Base-by-base conservation (phyloP, 2,797 vertebrate genomes). In the Phoeniculus purpureus region DNA sequence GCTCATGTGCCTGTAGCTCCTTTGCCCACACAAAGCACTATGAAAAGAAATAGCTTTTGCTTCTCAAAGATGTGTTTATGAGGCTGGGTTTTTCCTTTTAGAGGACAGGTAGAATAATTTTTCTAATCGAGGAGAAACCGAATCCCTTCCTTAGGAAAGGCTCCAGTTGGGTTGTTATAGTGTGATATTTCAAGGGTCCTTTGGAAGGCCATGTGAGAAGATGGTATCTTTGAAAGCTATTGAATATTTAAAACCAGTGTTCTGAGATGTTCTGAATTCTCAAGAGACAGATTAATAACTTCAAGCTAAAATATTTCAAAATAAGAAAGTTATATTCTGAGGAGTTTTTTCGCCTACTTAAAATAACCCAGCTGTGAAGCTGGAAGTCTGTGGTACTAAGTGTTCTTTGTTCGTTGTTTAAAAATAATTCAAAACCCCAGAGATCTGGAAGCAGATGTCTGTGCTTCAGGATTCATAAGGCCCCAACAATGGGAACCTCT, bases 401-500 rank as follows among this genome's bases (percentile, higher is more conserved):
- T 87, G 94, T 95, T 95, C 93, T 96, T 95, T 94, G 93, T 96
- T 96, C 90, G 66, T 90, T 72, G 78, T 85, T 89, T 93, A 92
- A 95, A 95, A 95, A 95, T 91, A 91, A 87, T 94, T 89, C 45
- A 62, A 31, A 87, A 47, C 94, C 90, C 90, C 62, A 40, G 94
- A 94, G 94, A 85, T 89, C 34, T 80, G 91, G 94, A 89, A 95
- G 94, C 90, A 96, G 91, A 87, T 95, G 94, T 95, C 88, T 94
- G 34, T 76, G 68, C 87, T 93, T 87, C 65, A 71, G 81, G 87
- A 89, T 84, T 93, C 61, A 47, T 13, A 71, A 81, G 81, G 55
- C 84, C 61, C 59, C 70, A 68, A 85, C 74, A 89, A 80, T 54
- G 73, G 66, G 64, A 92, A 15, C 34, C 45, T 59, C 88, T 93